Evolutionary conservation across 2,797 vertebrate genomes (phyloP), one percentile per base, ranked within the genome.

Genomic region (Acanthopagrus latus): DNA sequence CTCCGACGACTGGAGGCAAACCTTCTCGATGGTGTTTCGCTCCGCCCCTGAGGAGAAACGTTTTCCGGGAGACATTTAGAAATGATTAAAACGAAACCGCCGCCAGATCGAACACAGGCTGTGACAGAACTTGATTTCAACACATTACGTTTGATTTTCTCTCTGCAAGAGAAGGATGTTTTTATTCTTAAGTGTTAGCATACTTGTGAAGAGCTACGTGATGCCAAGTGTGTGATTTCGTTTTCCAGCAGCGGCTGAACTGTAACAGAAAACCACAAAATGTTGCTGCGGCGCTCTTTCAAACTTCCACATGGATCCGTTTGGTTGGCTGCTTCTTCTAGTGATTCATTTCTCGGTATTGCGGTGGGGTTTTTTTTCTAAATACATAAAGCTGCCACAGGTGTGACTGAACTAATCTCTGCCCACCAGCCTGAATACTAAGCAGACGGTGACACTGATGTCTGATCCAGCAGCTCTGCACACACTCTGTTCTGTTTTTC

Each of bases 1-100:
- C 89, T 97, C 97, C 6, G 97, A 96, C 25, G 97, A 94, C 84
- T 91, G 93, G 21, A 99, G 93, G 66, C 92, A 93, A 65, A 99
- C 94, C 20, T 94, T 94, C 92, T 96, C 95, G 1, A 91, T 7
- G 11, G 56, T 74, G 69, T 89, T 74, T 0, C 4, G 44, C 54
- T 92, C 86, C 0, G 86, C 64, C 43, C 85, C 95, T 95, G 81
- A 29, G 0, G 7, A 20, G n/a, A 25, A 14, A 56, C 16, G 54
- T 3, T 44, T 44, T 16, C 14, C 5, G 4, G 14, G 16, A 44
- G 13, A 44, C 12, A 44, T 44, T 16, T 1, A 44, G 13, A 16
- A 44, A 44, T 4, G 12, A 46, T 38, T 18, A 21, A 4, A 69
- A 33, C 20, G 4, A 4, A 48, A 48, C 14, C 14, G 17, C 44